Base-by-base conservation (phyloP, 2,888 invertebrate species). In the Phorcus lineatus region DNA sequence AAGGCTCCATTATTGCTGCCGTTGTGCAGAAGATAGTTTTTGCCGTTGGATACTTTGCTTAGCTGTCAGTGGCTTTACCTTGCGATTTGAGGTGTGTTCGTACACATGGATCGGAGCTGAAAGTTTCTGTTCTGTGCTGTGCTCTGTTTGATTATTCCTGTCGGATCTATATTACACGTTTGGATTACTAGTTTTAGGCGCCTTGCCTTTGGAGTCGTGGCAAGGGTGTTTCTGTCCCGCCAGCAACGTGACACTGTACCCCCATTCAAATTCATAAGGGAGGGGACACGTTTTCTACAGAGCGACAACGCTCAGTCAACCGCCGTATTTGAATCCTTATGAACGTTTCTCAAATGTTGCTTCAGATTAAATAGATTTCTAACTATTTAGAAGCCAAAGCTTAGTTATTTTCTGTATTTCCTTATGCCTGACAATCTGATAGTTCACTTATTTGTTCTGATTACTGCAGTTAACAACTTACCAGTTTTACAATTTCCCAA, bases 1-100 rank as follows among this genome's bases (percentile, higher is more conserved):
- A 28, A 9, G 16, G 62, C 62, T 62, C 17, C 28, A 62, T 28
- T 62, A 62, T 62, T 62, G 62, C 62, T 62, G 62, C 24, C 24
- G 62, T 28, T 62, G 62, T 62, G 62, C 62, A 62, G 28, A 62
- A 28, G 28, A 28, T 62, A 62, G 62, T 62, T 62, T 62, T 62
- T 62, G 24, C 62, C n/a, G 62, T 28, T 62, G 62, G 62, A 62
- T 62, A 62, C 62, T 62, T 62, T 24, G 62, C 62, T 28, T 28
- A 28, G 24, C 62, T 62, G 62, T 62, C 62, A 62, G n/a, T 62
- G 28, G 62, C 28, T 62, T 28, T 62, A 62, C 24, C 62, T 62
- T 62, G 62, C 28, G 62, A 62, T 62, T 62, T 62, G 62, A 62
- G 62, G 62, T 62, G 62, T 62, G 62, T 62, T 62, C 28, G 24